Evolutionary conservation across 2,797 vertebrate genomes (phyloP).

Genomic region (Erpetoichthys calabaricus): DNA sequence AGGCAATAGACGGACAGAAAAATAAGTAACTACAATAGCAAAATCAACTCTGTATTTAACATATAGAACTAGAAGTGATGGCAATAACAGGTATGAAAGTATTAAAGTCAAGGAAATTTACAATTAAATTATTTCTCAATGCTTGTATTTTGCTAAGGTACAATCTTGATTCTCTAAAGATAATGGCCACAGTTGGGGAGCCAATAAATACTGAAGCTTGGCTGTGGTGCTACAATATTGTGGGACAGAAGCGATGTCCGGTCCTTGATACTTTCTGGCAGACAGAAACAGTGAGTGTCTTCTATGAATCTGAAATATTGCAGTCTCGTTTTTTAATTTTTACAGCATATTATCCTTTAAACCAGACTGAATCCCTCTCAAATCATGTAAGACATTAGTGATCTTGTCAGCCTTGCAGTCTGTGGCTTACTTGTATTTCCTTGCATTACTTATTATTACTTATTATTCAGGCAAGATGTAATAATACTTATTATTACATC

Average conservation of each 20-base stretch:
- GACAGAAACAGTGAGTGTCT: slow-evolving; percentile 51
- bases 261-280: slow-evolving; percentile 66
- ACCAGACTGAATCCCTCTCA: too few species aligned
- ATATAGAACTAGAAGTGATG: too few species aligned
- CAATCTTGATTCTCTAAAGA: slow-evolving; percentile 47
- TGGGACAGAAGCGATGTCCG: slow-evolving; percentile 49
- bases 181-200: slow-evolving; percentile 58
- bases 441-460: background rate
- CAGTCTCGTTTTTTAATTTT: background rate
- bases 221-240: slow-evolving; percentile 51
- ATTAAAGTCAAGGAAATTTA: too few species aligned
- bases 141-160: slow-evolving; percentile 27
- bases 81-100: too few species aligned
- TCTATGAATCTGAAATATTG: background rate
- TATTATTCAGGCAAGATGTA: too few species aligned
- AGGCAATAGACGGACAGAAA: too few species aligned
- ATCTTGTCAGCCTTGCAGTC: background rate
- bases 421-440: background rate
- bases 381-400: background rate
- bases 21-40: too few species aligned
- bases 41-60: too few species aligned
- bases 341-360: too few species aligned
- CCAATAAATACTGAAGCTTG: slow-evolving; percentile 64
- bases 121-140: too few species aligned
- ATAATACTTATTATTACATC: too few species aligned